Base-by-base conservation (phyloP, 1,140 invertebrate species). In the Aphaenogaster ashmeadi region DNA sequence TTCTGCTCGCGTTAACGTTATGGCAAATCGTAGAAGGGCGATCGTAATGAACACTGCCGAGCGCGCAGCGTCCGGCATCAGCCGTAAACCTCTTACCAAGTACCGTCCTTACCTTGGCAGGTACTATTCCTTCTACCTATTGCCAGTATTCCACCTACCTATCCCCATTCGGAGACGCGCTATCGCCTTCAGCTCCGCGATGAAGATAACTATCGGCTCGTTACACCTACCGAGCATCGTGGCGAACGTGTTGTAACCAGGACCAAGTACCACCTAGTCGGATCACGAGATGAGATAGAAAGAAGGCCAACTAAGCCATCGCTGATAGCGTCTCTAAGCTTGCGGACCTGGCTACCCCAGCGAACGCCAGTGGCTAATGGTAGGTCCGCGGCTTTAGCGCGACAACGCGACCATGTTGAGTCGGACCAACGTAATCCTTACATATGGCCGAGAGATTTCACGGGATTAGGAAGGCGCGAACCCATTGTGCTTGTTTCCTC, bases 181-280 rank as follows among this genome's bases (percentile, higher is more conserved):
- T 90, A 91, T 90, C 87, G 81, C 81, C 88, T 88, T 91, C 87
- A 88, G 88, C 75, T 52, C 44, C 18, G 54, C 90, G 91, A 94
- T 93, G 92, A 90, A 93, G 93, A 94, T 94, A 94, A 91, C 90
- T 88, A 94, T 94, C 91, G 90, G 88, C 91, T 93, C 92, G 92
- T 93, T 93, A 93, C 90, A 92, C 92, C 90, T 89, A 81, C 84
- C 79, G 89, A 81, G 86, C 64, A 78, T 50, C 78, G 74, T 56
- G 41, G 88, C 52, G 33, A 90, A 77, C 72, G 77, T 66, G 87
- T 88, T 89, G 90, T 86, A 91, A 90, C 88, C 79, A 67, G 78
- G 77, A 77, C 54, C 88, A 62, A 87, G 89, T 89, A 88, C 87
- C 88, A 92, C 88, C 91, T 91, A 91, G 93, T 91, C 78, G 90